Evolutionary conservation across 2,888 invertebrate species (phyloP), one percentile per base, ranked within the genome.

Genomic region (Hypena proboscidalis): DNA sequence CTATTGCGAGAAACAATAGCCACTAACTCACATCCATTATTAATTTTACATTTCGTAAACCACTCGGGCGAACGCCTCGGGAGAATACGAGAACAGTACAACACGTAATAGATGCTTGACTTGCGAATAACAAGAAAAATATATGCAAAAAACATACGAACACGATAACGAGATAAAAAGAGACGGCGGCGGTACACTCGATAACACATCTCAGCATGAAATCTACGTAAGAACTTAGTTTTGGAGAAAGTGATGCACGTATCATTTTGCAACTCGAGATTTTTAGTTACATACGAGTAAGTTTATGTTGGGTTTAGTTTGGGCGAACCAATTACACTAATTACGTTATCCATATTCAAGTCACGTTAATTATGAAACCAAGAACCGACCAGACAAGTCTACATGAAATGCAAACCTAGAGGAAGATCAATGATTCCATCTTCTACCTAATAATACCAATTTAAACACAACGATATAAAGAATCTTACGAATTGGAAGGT

Each of bases 191-290:
- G 3, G 17, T 17, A 58, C 62, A 67, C 33, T 45, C 49, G 64
- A 67, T 68, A 68, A 64, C 63, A 53, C 32, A 57, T 64, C 62
- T 59, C 60, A 53, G 56, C 60, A 66, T 58, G 63, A 69, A 61
- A 69, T 61, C 51, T 67, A 58, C n/a, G n/a, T n/a, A n/a, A n/a
- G n/a, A n/a, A n/a, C 47, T 63, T 61, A 58, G 58, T 63, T 66
- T 59, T 41, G 58, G 67, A 64, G 74, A 74, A 74, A 74, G 74
- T 69, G 56, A 57, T 58, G 60, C 43, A 53, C 43, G 48, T 36
- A 56, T 54, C 64, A 62, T 59, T 63, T 62, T 66, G 64, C 35
- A 56, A 34, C 30, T 41, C 47, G 38, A 54, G 19, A 47, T 42
- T 44, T 42, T 44, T 26, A 22, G 37, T 19, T 20, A 44, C 46